Base-by-base conservation (phyloP, 2,888 invertebrate species). In the Philaethria dido region DNA sequence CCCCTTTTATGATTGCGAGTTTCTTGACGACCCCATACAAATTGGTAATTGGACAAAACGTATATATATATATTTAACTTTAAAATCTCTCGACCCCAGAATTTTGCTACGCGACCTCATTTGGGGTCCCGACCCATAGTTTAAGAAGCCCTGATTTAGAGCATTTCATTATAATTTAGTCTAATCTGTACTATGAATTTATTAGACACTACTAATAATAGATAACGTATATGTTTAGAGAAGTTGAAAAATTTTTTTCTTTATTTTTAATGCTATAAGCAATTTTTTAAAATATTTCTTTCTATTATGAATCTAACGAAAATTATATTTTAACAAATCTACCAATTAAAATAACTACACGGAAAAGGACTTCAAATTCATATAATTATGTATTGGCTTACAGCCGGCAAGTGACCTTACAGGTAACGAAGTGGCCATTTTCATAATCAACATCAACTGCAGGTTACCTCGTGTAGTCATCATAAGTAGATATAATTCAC, bases 391-490 rank as follows among this genome's bases (percentile, higher is more conserved):
- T 52, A 13, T 50, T 39, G 36, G 20, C 29, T 33, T 3, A 44
- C n/a, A 11, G 25, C 14, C 14, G n/a, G 22, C 36, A 36, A 36
- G 11, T 62, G 62, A 52, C 62, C 62, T 62, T 52, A 42, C 29
- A 13, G 39, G 50, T 25, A 62, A 52, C 20, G 16, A 62, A 61
- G 36, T 13, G 20, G 22, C 50, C 33, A 50, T 62, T 52, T 55
- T 63, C 55, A 63, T 54, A 22, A 45, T 36, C 33, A 62, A 25
- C 14, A 57, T 39, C 18, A 55, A 47, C 22, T 57, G 36, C 16
- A 48, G 48, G 0, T 14, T 22, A 18, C 64, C 57, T 57, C 64
- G 64, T 20, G 54, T 22, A 55, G 36, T 55, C 22, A 55, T 64
- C 47, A 55, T 44, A 20, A 22, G 3, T 20, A 36, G 13, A 52